These are phyloP conservation scores for Anthophora plumipes DNA, from an alignment of 2,888 invertebrate genomes.

Conservation along the genomic window DNA sequence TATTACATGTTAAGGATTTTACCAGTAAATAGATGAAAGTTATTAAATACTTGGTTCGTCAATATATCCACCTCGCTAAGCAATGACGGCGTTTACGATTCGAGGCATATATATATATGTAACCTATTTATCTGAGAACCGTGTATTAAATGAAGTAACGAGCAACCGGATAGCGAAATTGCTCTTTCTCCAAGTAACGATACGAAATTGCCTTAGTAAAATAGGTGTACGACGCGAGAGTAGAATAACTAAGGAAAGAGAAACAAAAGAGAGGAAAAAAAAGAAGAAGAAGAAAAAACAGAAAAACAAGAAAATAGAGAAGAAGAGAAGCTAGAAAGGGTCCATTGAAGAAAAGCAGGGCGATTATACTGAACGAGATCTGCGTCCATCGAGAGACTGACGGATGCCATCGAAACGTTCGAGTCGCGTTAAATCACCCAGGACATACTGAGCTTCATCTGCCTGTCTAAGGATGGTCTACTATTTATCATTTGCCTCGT, in stretches of 20 bases:
- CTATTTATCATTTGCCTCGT: conserved; percentile 40
- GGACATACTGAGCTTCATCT: conserved; percentile 34
- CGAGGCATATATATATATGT: no score
- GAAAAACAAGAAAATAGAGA: neutral
- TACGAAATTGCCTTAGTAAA: conserved; percentile 27
- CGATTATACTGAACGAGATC: conserved; percentile 25
- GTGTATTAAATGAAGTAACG: conserved; percentile 14
- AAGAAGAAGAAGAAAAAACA: neutral
- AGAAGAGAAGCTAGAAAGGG: neutral
- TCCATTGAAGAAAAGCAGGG: conserved; percentile 18
- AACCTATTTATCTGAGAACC: conserved; percentile 16
- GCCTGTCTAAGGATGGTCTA: conserved; percentile 16
- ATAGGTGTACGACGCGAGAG: neutral
- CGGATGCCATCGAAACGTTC: conserved; percentile 36
- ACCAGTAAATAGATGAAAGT: no score
- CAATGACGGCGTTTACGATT: no score
- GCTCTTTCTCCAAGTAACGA: neutral
- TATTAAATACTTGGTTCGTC: no score
- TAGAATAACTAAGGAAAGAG: neutral
- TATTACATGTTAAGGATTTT: no score
- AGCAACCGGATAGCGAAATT: conserved; percentile 23
- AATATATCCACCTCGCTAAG: no score
- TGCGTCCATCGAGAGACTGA: conserved; percentile 15
- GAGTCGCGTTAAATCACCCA: conserved; percentile 43
- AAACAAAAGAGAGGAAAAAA: neutral